phyloP scores from a whole-genome alignment of 2,888 invertebrate species.

The Rhingia campestris region DNA sequence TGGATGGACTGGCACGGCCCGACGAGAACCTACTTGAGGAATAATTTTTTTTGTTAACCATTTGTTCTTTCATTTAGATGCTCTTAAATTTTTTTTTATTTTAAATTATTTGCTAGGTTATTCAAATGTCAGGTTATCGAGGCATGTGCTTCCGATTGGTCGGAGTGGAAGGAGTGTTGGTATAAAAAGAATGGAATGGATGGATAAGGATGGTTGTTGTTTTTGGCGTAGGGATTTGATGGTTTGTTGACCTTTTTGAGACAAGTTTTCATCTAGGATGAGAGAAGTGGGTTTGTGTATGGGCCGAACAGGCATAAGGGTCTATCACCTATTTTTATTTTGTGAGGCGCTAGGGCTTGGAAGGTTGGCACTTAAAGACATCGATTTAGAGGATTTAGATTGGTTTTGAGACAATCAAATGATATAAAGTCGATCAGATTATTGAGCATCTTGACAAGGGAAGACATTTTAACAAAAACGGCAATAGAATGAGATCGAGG shows the following conservation, averaged over 20 bases:
- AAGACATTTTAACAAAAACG: no score
- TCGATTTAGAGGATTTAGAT: no score
- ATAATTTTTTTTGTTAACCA: conserved; percentile 40
- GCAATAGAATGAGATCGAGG: no score
- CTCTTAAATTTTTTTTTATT: conserved; percentile 54
- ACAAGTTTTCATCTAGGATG: background rate
- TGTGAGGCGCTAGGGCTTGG: no score
- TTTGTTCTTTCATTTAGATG: conserved; percentile 65
- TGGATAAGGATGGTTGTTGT: no score
- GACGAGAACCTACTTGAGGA: conserved; percentile 47
- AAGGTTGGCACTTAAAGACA: no score
- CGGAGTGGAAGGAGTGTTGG: conserved; percentile 20
- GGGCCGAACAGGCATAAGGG: no score
- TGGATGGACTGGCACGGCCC: conserved; percentile 38
- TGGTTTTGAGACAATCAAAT: no score
- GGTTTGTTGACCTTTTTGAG: conserved; percentile 55
- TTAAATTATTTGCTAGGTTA: conserved; percentile 45
- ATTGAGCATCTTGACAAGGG: no score
- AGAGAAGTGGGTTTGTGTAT: background rate
- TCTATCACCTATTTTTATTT: no score
- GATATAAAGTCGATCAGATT: no score
- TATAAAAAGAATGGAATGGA: conserved; percentile 4
- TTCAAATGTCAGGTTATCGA: conserved; percentile 63
- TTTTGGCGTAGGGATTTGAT: conserved; percentile 15
- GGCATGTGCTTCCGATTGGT: conserved; percentile 61